A percentile compares a stretch with the other conserved stretches of the same genome.
These are phyloP conservation scores for Porites lutea DNA, from an alignment of 64 coral and sea anemone genomes.

Conservation along the genomic window DNA sequence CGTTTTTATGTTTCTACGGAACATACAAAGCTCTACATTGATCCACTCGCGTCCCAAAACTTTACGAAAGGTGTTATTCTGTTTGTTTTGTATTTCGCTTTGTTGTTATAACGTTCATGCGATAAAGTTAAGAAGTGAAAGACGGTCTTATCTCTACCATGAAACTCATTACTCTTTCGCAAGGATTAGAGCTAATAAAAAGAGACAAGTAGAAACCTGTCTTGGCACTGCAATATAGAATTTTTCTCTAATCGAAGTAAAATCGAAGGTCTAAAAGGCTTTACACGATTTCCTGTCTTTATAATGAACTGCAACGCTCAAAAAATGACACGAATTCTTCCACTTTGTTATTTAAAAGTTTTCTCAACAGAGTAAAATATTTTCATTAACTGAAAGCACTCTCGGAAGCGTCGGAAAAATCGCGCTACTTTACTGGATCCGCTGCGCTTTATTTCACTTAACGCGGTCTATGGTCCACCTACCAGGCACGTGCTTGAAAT, in stretches of 20 bases:
- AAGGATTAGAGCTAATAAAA: slow-evolving; percentile 22
- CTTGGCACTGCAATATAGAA: not conserved
- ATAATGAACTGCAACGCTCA: not conserved
- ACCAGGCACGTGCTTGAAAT: slow-evolving; percentile 2
- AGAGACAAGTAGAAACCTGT: not conserved
- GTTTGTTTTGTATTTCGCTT: slow-evolving; percentile 34
- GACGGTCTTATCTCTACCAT: slow-evolving; percentile 20
- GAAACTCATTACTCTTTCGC: not conserved
- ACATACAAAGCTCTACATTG: not conserved
- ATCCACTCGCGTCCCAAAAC: not conserved
- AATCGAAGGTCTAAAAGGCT: not conserved
- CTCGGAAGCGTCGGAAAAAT: not conserved
- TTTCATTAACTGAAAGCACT: slow-evolving; percentile 10
- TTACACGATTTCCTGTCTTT: not conserved
- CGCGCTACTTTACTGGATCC: not conserved
- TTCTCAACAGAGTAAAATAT: not conserved
- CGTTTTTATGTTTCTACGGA: not conserved
- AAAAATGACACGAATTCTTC: not conserved
- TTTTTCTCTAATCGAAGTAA: slow-evolving; percentile 1
- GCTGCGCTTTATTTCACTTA: not conserved
- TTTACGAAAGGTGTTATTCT: slow-evolving; percentile 5
- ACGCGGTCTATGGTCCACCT: not conserved
- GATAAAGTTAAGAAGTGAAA: not conserved
- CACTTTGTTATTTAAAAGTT: not conserved
- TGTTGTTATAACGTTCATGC: slow-evolving; percentile 21